Percentiles rank a stretch among this genome's conserved stretches.
Evolutionary conservation across 2,888 invertebrate species (phyloP).

Genomic region (Falcaria lacertinaria): DNA sequence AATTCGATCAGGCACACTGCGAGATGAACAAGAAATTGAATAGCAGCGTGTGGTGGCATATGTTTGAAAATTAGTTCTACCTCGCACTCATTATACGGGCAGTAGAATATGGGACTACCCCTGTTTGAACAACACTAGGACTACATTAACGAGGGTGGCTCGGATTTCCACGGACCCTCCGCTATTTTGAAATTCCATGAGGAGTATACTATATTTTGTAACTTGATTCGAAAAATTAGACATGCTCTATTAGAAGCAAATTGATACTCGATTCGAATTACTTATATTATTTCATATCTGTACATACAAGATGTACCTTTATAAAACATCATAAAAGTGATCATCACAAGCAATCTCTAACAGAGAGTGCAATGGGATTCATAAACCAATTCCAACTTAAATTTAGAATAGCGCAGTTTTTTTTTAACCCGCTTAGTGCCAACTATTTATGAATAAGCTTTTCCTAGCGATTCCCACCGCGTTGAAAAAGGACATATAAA

Average conservation of each 20-base stretch:
- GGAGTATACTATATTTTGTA: background rate
- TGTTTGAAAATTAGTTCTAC: background rate
- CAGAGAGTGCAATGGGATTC: too few relatives aligned
- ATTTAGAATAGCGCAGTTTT: too few relatives aligned
- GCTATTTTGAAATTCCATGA: constrained; percentile 1
- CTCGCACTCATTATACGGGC: background rate
- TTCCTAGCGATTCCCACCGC: too few relatives aligned
- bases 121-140: background rate
- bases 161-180: background rate
- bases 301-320: too few relatives aligned
- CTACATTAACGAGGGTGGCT: constrained; percentile 2
- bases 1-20: background rate
- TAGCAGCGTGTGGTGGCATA: background rate
- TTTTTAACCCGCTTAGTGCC: too few relatives aligned
- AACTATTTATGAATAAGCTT: too few relatives aligned
- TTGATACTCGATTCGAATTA: background rate
- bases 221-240: background rate
- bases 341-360: too few relatives aligned
- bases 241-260: background rate
- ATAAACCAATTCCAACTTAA: too few relatives aligned
- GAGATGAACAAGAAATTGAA: background rate
- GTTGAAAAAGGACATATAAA: too few relatives aligned
- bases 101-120: background rate
- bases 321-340: too few relatives aligned
- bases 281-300: too few relatives aligned